Percentiles rank a stretch among this genome's conserved stretches.
phyloP scores from a whole-genome alignment of 1,140 invertebrate species.

The roundworm (Caenorhabditis elegans) region DNA sequence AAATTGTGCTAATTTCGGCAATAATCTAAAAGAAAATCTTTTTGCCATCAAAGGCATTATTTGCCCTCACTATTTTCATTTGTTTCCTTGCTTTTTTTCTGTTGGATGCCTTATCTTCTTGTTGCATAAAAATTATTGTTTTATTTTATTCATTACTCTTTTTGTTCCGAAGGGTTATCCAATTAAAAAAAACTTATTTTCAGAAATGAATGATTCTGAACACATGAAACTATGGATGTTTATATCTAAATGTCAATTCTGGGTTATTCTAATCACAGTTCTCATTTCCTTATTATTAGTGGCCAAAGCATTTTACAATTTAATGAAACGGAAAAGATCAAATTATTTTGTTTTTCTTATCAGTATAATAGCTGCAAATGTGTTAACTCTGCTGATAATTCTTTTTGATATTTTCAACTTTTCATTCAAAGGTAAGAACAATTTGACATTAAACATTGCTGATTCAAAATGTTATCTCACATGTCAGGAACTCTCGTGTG shows the following conservation, averaged over 20 bases:
- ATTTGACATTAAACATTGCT: not conserved
- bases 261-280: not conserved
- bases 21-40: too few relatives aligned
- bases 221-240: slow-evolving; percentile 18
- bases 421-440: slow-evolving; percentile 3
- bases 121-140: too few relatives aligned
- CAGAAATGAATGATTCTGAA: slow-evolving; percentile 5
- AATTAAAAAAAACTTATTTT: too few relatives aligned
- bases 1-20: too few relatives aligned
- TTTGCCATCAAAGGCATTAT: too few relatives aligned
- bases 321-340: slow-evolving; percentile 1
- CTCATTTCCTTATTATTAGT: not conserved
- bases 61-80: too few relatives aligned
- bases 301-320: slow-evolving; percentile 15
- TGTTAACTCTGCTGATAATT: not conserved
- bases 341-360: slow-evolving; percentile 14
- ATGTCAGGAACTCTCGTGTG: slow-evolving; percentile 1
- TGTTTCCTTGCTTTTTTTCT: too few relatives aligned
- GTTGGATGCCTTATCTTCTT: too few relatives aligned
- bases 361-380: not conserved
- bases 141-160: too few relatives aligned
- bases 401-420: slow-evolving; percentile 12
- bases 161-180: too few relatives aligned
- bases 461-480: too few relatives aligned
- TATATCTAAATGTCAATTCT: slow-evolving; percentile 9